Percentiles rank a stretch among this genome's conserved stretches.
phyloP scores from a whole-genome alignment of 2,113 vertebrate genomes.

The Pangasianodon gigas region DNA sequence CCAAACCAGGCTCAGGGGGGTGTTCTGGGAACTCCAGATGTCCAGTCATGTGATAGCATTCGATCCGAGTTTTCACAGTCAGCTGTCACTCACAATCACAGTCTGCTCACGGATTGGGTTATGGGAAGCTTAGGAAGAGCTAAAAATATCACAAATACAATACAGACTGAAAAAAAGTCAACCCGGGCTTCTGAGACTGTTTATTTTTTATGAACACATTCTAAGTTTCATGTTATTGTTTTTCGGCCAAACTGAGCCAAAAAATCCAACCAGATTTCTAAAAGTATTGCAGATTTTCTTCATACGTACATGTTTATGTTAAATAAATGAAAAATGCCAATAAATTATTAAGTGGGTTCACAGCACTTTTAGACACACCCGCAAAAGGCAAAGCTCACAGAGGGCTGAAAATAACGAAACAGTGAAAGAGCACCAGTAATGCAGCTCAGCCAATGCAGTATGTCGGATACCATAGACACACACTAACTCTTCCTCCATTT shows the following conservation, averaged over 20 bases:
- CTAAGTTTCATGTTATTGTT: neutral
- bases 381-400: neutral
- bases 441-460: neutral
- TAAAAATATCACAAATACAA: constrained; percentile 29
- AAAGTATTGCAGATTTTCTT: neutral
- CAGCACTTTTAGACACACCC: neutral
- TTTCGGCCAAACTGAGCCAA: neutral
- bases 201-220: neutral
- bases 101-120: constrained; percentile 22
- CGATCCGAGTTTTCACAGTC: constrained; percentile 55
- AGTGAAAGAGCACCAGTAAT: neutral
- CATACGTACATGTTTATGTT: neutral
- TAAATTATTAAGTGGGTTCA: neutral
- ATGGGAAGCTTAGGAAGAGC: constrained; percentile 20
- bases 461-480: neutral
- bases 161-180: neutral
- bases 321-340: neutral
- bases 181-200: neutral
- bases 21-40: constrained; percentile 56
- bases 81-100: constrained; percentile 60
- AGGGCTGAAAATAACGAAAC: neutral
- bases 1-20: constrained; percentile 57
- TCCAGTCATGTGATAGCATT: constrained; percentile 49
- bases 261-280: neutral
- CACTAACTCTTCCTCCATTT: neutral